These are phyloP conservation scores for Dexiosoma caninum DNA, from an alignment of 2,888 invertebrate species.

Conservation along the genomic window DNA sequence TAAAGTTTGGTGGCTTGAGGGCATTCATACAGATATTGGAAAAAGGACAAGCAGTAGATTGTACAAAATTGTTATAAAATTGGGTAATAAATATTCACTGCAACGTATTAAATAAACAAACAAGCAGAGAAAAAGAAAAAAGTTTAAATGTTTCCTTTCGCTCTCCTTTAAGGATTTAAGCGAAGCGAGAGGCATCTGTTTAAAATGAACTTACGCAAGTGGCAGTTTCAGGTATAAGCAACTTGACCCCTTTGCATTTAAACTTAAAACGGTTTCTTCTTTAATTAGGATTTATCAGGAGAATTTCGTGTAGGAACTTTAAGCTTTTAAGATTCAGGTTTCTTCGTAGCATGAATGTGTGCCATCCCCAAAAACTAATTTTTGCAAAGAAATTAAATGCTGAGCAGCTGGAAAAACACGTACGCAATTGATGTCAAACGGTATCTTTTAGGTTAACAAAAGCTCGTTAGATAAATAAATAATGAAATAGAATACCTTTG, in stretches of 20 bases:
- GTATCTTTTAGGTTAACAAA: no score
- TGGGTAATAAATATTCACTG: slow-evolving; percentile 57
- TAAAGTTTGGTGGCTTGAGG: slow-evolving; percentile 26
- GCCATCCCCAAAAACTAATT: no score
- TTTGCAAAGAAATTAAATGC: not conserved
- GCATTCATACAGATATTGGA: not conserved
- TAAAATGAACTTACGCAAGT: slow-evolving; percentile 25
- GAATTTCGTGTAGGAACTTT: not conserved
- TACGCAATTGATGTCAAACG: not conserved
- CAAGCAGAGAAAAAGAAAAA: no score
- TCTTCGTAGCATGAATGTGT: no score
- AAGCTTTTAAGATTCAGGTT: no score
- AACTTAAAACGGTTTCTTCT: not conserved
- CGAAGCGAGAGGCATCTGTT: not conserved
- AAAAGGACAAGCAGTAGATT: slow-evolving; percentile 9
- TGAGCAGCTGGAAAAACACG: not conserved
- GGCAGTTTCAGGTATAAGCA: not conserved
- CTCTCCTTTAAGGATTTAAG: slow-evolving; percentile 51
- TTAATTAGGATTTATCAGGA: not conserved
- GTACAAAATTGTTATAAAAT: slow-evolving; percentile 54
- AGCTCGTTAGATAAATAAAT: no score
- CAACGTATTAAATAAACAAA: slow-evolving; percentile 21
- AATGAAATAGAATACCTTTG: no score
- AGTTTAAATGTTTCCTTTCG: slow-evolving; percentile 51
- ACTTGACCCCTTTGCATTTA: slow-evolving; percentile 29